Base-by-base conservation (phyloP, 2,797 vertebrate genomes). In the Arremon brunneinucha region DNA sequence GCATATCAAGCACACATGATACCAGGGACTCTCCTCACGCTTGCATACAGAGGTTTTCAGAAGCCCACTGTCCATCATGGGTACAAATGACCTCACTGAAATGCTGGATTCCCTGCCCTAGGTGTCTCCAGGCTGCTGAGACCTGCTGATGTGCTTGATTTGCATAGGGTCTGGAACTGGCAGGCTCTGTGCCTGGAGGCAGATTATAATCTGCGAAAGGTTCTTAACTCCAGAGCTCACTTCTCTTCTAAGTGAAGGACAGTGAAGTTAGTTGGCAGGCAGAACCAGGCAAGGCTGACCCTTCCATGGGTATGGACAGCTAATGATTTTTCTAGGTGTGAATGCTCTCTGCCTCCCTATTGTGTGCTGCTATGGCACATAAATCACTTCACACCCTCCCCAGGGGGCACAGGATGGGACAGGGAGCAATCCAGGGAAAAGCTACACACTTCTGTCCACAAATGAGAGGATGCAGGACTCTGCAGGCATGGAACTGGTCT, bases 281-380 rank as follows among this genome's bases (percentile, higher is more conserved):
- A 86, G 63, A 83, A 30, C 22, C 16, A 74, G 59, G 6, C 11
- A 30, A 26, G 43, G 27, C 67, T 87, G 53, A n/a, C 57, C 17
- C n/a, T 53, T 27, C 11, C 2, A 2, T 8, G 65, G 21, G 3
- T 24, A 30, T 1, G 20, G 18, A 12, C 41, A 52, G 17, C 7
- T 27, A 47, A 34, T 19, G 32, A 8, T 30, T 26, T 77, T 57
- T 49, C 50, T 63, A 23, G 20, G 39, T 12, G 30, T 21, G 49
- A 47, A 35, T 7, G 11, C 11, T 21, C 14, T 44, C 37, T 87
- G 30, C 16, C 15, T 26, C 41, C 50, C 39, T 26, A 5, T 14
- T 4, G 2, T 7, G 35, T 15, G 28, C 30, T 75, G 12, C 67
- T 67, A 1, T 12, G 50, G 35, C 49, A 57, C 8, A 3, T 5